phyloP scores from a whole-genome alignment of 2,113 vertebrate species.

The Polyodon spathula region DNA sequence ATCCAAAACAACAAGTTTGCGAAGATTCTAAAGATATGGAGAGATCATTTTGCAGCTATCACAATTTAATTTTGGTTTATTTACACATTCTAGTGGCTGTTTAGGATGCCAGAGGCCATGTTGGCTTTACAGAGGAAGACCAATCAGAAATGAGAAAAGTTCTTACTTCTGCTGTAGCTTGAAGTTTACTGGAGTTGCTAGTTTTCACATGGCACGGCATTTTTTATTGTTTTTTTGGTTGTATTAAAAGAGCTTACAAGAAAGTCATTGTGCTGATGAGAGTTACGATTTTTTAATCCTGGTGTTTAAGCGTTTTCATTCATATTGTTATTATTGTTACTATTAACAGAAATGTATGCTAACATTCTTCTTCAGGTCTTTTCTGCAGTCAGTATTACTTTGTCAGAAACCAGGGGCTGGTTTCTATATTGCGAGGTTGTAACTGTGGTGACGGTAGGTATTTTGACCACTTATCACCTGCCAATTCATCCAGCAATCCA shows the following conservation, averaged over 20 bases:
- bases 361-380: too few relatives aligned
- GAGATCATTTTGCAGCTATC: neutral
- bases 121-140: neutral
- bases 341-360: too few relatives aligned
- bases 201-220: neutral
- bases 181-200: neutral
- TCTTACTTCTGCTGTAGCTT: slow-evolving; percentile 1
- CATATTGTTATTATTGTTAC: too few relatives aligned
- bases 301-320: too few relatives aligned
- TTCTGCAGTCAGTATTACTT: too few relatives aligned
- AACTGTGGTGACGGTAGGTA: too few relatives aligned
- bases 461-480: too few relatives aligned
- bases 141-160: neutral
- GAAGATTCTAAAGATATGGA: slow-evolving; percentile 12
- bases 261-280: slow-evolving; percentile 9
- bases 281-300: too few relatives aligned
- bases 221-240: slow-evolving; percentile 14
- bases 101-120: neutral
- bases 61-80: neutral
- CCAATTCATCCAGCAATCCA: too few relatives aligned
- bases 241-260: neutral
- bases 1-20: slow-evolving; percentile 14
- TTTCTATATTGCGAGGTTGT: too few relatives aligned
- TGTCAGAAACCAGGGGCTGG: too few relatives aligned
- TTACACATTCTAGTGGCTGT: neutral